Percentiles rank a stretch among this genome's conserved stretches.
Evolutionary conservation across 1,140 invertebrate species (phyloP).

Genomic region (Conus ventricosus): DNA sequence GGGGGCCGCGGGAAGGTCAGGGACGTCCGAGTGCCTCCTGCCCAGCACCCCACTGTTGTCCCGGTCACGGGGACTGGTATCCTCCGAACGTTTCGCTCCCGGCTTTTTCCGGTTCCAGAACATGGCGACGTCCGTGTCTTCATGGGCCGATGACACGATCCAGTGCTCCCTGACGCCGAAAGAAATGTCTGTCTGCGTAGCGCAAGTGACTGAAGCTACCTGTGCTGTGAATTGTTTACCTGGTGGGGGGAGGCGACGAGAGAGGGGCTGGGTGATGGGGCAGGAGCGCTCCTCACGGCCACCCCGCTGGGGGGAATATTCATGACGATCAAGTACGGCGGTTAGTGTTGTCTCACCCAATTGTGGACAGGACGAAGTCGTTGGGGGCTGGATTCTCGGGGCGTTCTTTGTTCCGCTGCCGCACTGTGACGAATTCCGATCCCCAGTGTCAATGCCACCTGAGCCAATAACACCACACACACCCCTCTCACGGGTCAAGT

Average conservation of each 20-base stretch:
- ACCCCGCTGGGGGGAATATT: neutral
- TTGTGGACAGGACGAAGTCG: neutral
- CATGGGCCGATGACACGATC: neutral
- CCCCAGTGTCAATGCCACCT: neutral
- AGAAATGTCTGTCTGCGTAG: slow-evolving; percentile 7
- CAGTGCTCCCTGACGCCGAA: neutral
- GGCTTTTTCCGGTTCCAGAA: slow-evolving; percentile 18
- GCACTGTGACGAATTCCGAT: neutral
- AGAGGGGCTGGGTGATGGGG: neutral
- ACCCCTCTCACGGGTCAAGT: no score
- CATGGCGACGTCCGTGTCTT: neutral
- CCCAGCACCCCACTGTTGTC: slow-evolving; percentile 14
- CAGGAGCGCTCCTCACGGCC: neutral
- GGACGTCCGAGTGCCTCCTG: neutral
- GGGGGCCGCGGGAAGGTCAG: slow-evolving; percentile 2
- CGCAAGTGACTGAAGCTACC: neutral
- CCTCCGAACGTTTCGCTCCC: neutral
- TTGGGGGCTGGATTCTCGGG: neutral
- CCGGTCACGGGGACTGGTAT: neutral
- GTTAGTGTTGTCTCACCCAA: neutral
- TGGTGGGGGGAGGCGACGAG: neutral
- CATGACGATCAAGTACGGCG: neutral
- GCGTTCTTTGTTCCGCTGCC: neutral
- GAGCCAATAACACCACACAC: neutral
- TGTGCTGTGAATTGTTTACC: neutral